A percentile compares a stretch with the other conserved stretches of the same genome.
These are phyloP conservation scores for Anastrepha ludens DNA, from an alignment of 1,140 invertebrate species.

Conservation along the genomic window DNA sequence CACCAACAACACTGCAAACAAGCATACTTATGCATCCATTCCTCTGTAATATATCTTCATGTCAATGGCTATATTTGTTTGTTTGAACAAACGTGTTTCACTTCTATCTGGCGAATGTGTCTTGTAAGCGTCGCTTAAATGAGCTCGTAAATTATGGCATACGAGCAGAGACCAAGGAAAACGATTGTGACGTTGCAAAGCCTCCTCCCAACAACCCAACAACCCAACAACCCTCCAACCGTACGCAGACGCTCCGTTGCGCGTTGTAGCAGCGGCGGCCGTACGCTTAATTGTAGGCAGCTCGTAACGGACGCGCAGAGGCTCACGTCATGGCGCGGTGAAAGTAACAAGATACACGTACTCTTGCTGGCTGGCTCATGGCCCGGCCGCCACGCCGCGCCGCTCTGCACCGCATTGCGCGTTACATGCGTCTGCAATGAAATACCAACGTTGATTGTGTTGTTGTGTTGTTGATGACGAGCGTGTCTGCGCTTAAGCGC, in stretches of 20 bases:
- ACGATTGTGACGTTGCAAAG: neutral
- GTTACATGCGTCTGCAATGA: neutral
- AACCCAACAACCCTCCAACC: neutral
- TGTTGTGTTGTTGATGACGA: slow-evolving; percentile 6
- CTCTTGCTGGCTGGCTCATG: neutral
- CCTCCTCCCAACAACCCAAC: neutral
- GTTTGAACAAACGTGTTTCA: neutral
- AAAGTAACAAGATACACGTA: slow-evolving; percentile 73
- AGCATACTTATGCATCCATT: too few relatives aligned
- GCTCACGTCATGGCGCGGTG: slow-evolving; percentile 62
- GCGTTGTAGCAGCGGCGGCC: neutral
- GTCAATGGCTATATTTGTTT: slow-evolving; percentile 6
- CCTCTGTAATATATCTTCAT: neutral
- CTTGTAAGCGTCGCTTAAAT: slow-evolving; percentile 23
- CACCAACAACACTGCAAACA: neutral
- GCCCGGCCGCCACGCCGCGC: neutral
- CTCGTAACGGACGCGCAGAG: neutral
- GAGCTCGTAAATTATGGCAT: slow-evolving; percentile 52
- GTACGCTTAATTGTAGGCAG: neutral
- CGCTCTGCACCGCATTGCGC: neutral
- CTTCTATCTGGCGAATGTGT: slow-evolving; percentile 29
- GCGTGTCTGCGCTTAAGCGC: slow-evolving; percentile 31
- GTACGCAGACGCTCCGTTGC: neutral
- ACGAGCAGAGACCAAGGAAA: neutral
- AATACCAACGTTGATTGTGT: slow-evolving; percentile 17